Evolutionary conservation across 2,113 vertebrate species (phyloP).

Genomic region (Guaruba guarouba): DNA sequence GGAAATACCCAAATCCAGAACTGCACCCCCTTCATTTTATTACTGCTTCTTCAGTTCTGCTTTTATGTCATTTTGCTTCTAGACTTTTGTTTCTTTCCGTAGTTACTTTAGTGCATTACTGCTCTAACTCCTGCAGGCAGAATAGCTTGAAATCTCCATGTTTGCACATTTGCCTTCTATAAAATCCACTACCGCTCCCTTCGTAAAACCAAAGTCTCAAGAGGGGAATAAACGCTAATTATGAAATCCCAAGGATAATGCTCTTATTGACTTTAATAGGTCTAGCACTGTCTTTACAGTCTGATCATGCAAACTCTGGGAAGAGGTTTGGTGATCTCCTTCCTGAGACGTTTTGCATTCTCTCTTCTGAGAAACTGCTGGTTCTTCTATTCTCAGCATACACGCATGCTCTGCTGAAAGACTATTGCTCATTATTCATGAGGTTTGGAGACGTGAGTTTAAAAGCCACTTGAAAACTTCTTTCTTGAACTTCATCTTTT

Average conservation of each 20-base stretch:
- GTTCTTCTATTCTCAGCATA: background rate
- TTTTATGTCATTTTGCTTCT: constrained; percentile 19
- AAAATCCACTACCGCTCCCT: background rate
- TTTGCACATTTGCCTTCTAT: background rate
- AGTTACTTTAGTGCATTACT: background rate
- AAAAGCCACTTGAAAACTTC: background rate
- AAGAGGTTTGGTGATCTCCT: background rate
- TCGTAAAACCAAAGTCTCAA: background rate
- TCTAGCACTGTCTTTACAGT: background rate
- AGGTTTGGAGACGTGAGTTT: background rate
- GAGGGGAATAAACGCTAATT: background rate
- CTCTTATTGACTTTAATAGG: background rate
- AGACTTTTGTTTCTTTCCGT: background rate
- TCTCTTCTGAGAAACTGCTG: background rate
- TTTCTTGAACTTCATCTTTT: background rate
- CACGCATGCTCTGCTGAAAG: background rate
- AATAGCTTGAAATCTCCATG: background rate
- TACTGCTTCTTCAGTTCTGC: background rate
- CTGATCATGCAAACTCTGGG: background rate
- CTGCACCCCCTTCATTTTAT: background rate
- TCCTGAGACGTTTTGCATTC: background rate
- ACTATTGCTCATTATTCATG: background rate
- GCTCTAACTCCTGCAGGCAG: background rate
- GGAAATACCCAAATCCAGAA: background rate
- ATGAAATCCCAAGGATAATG: background rate